These are phyloP conservation scores for Spicauda simplicius DNA, from an alignment of 2,888 invertebrate species.

Conservation along the genomic window DNA sequence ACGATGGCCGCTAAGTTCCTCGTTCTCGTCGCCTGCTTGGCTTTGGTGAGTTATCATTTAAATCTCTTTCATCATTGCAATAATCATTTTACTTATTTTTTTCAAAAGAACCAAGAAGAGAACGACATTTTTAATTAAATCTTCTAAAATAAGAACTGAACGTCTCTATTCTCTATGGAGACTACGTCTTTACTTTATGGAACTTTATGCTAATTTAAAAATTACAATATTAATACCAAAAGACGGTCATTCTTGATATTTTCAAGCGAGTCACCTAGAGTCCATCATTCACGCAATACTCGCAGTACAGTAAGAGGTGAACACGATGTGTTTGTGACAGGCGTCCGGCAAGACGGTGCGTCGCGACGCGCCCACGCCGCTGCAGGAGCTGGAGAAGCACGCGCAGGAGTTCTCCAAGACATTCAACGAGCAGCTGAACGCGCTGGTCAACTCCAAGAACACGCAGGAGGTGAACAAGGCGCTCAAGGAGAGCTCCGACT, in stretches of 20 bases:
- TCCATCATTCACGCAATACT: no score
- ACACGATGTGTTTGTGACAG: slow-evolving; percentile 48
- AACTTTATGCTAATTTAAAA: no score
- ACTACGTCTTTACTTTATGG: no score
- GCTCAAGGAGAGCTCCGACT: slow-evolving; percentile 66
- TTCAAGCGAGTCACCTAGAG: no score
- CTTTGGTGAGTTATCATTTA: slow-evolving; percentile 61
- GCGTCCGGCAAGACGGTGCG: slow-evolving; percentile 59
- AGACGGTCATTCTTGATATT: no score
- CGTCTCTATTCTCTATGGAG: no score
- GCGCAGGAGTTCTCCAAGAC: slow-evolving; percentile 66
- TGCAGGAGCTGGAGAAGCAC: slow-evolving; percentile 67
- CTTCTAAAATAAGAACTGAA: no score
- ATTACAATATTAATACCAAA: no score
- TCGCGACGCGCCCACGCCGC: slow-evolving; percentile 58
- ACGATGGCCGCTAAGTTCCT: slow-evolving; percentile 65
- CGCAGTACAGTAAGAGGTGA: no score
- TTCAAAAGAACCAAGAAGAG: neutral
- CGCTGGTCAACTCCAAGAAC: slow-evolving; percentile 66
- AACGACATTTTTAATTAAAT: no score
- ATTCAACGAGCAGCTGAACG: slow-evolving; percentile 59
- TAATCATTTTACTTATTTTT: neutral
- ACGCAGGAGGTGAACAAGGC: slow-evolving; percentile 66
- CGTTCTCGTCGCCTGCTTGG: slow-evolving; percentile 64
- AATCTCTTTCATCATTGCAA: neutral